Percentiles rank a stretch among this genome's conserved stretches.
Conservation (phyloP, 2,113 vertebrate genomes). For the Poecilia latipinna region DNA sequence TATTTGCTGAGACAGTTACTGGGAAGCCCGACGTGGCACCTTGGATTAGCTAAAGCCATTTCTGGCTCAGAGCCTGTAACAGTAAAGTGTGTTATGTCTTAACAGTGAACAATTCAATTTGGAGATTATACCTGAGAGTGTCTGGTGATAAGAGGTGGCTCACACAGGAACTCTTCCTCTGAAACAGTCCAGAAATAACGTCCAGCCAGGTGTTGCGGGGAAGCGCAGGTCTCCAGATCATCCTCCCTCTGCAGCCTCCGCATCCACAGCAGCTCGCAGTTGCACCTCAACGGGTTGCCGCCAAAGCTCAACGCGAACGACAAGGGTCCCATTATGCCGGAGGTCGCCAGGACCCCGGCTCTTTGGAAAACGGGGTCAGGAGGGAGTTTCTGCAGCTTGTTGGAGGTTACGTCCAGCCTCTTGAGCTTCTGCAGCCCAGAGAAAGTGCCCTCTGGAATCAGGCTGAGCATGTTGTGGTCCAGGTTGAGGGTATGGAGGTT, state of each 20-base stretch:
- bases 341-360: constrained; percentile 93
- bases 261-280: constrained; percentile 98
- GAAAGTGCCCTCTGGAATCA: constrained; percentile 97
- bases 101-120: constrained; percentile 16
- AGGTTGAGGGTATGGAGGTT: constrained; percentile 95
- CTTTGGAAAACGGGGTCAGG: constrained; percentile 96
- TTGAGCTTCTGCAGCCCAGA: constrained; percentile 98
- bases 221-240: constrained; percentile 96
- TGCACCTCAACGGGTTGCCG: constrained; percentile 96
- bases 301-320: constrained; percentile 95
- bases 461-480: constrained; percentile 98
- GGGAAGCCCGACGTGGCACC: constrained; percentile 35
- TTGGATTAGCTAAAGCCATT: constrained; percentile 32
- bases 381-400: constrained; percentile 97
- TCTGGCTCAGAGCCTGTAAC: constrained; percentile 21
- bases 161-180: constrained; percentile 97
- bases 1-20: constrained; percentile 47
- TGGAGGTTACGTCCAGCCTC: constrained; percentile 95
- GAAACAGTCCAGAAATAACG: constrained; percentile 99
- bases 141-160: constrained; percentile 96
- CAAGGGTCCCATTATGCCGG: constrained; percentile 89
- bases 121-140: constrained; percentile 83
- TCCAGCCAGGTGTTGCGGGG: constrained; percentile 90
- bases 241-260: constrained; percentile 91
- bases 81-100: neutral